Evolutionary conservation across 1,140 invertebrate genomes (phyloP).

Genomic region (Whitmania pigra): DNA sequence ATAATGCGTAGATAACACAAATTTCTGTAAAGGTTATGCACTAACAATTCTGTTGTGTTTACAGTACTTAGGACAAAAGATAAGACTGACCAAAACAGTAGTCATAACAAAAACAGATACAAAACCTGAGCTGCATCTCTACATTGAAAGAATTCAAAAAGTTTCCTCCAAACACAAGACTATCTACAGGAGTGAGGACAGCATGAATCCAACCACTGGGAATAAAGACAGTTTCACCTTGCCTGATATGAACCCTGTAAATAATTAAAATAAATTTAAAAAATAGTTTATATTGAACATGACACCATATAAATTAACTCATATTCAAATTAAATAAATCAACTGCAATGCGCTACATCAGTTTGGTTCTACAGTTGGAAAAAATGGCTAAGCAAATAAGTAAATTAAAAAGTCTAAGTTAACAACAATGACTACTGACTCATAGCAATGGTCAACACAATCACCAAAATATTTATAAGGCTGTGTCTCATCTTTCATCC

Average conservation of each 20-base stretch:
- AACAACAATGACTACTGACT: not conserved
- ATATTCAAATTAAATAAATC: not conserved
- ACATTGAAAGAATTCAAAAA: conserved; percentile 81
- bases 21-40: too few relatives aligned
- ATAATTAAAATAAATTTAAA: not conserved
- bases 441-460: conserved; percentile 39
- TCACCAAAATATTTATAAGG: conserved; percentile 75
- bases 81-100: too few relatives aligned
- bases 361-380: not conserved
- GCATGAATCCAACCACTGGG: conserved; percentile 91
- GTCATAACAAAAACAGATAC: too few relatives aligned
- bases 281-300: too few relatives aligned
- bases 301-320: not conserved
- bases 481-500: conserved; percentile 67
- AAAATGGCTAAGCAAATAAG: not conserved
- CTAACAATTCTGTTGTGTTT: too few relatives aligned
- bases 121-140: conserved; percentile 56
- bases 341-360: not conserved
- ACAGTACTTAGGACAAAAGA: too few relatives aligned
- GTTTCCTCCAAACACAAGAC: conserved; percentile 84
- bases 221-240: conserved; percentile 76
- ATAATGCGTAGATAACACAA: too few relatives aligned
- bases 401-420: not conserved
- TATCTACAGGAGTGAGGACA: conserved; percentile 75
- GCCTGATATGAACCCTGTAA: conserved; percentile 42